These are phyloP conservation scores for Potorous gilbertii DNA, from an alignment of 2,797 vertebrate species.

Conservation along the genomic window DNA sequence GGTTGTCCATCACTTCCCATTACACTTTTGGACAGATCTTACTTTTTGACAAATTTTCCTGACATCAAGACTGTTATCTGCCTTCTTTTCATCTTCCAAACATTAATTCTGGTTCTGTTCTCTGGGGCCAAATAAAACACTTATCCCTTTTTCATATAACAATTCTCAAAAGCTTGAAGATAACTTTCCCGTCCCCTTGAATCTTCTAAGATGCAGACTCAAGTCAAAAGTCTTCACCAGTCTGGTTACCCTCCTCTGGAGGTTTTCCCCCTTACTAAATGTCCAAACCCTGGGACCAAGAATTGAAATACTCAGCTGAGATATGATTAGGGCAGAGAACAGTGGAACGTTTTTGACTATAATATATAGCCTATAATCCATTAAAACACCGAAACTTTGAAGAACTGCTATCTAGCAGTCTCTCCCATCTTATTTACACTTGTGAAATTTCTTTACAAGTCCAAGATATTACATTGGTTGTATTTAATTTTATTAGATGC, in stretches of 20 bases:
- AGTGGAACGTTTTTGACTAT: background rate
- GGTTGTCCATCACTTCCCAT: background rate
- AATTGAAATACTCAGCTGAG: background rate
- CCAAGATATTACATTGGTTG: background rate
- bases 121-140: background rate
- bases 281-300: background rate
- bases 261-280: background rate
- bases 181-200: background rate
- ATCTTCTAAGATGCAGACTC: background rate
- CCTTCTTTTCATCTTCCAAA: background rate
- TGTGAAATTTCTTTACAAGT: background rate
- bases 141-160: background rate
- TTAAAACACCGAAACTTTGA: background rate
- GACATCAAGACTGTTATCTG: background rate
- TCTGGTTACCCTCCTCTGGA: background rate
- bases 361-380: background rate
- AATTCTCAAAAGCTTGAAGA: background rate
- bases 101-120: background rate
- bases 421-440: background rate
- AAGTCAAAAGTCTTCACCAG: background rate
- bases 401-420: background rate
- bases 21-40: background rate
- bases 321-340: background rate
- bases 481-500: background rate
- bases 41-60: background rate